Evolutionary conservation across 2,113 vertebrate genomes (phyloP).

Genomic region (Hoplias malabaricus): DNA sequence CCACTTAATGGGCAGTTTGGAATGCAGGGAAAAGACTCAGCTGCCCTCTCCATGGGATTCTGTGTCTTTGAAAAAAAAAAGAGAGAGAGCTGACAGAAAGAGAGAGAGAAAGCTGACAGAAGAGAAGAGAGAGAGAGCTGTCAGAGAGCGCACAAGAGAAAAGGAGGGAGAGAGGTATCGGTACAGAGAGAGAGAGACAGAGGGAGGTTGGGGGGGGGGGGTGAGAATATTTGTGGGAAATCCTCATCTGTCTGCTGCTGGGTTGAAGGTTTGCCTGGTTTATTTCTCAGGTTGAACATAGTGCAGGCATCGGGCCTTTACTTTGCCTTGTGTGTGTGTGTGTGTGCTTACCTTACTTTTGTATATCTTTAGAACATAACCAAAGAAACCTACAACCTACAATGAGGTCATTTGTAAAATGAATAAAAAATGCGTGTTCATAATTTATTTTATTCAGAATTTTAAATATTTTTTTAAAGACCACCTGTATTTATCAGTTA

Average conservation of each 20-base stretch:
- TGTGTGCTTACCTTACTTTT: background rate
- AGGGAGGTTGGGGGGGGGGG: constrained; percentile 40
- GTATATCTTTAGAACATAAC: background rate
- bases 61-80: constrained; percentile 50
- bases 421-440: too few species aligned
- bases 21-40: constrained; percentile 59
- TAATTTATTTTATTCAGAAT: too few species aligned
- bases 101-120: constrained; percentile 37
- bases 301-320: background rate
- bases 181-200: constrained; percentile 39
- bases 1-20: constrained; percentile 67
- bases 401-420: too few species aligned
- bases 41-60: constrained; percentile 59
- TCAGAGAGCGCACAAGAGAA: constrained; percentile 25
- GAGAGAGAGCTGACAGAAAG: constrained; percentile 44
- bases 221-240: constrained; percentile 46
- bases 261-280: constrained; percentile 40
- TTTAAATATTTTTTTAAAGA: too few species aligned
- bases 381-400: too few species aligned
- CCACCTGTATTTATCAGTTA: too few species aligned
- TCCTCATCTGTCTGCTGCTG: constrained; percentile 30
- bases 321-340: constrained; percentile 1
- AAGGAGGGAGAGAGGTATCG: constrained; percentile 38
- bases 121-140: constrained; percentile 41
- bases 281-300: constrained; percentile 37